These are phyloP conservation scores for Gymnocypris eckloni DNA, from an alignment of 2,797 vertebrate species.

Conservation along the genomic window DNA sequence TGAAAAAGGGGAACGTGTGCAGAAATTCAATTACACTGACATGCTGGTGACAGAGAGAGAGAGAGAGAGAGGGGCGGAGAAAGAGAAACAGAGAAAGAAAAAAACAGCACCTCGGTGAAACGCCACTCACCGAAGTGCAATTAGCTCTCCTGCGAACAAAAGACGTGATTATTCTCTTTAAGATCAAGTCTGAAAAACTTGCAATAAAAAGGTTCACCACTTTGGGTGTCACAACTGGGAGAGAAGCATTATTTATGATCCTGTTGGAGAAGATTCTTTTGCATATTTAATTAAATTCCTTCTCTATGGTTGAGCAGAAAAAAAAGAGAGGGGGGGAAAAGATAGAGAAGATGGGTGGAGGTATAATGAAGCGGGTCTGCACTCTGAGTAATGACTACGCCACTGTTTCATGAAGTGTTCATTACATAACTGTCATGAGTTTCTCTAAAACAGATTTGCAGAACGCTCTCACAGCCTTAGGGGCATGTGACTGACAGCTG, in stretches of 20 bases:
- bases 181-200: conserved; percentile 52
- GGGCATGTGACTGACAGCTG: conserved; percentile 19
- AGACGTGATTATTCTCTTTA: conserved; percentile 35
- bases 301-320: conserved; percentile 51
- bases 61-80: conserved; percentile 3
- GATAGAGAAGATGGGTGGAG: conserved; percentile 9
- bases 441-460: conserved; percentile 27
- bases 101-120: conserved; percentile 7
- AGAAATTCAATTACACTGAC: conserved; percentile 54
- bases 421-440: conserved; percentile 32
- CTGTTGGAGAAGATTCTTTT: conserved; percentile 55
- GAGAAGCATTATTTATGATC: conserved; percentile 56
- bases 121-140: conserved; percentile 42
- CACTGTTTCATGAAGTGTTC: conserved; percentile 31
- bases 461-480: background rate
- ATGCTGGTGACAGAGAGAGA: conserved; percentile 40
- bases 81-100: conserved; percentile 35
- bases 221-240: conserved; percentile 48
- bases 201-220: conserved; percentile 55
- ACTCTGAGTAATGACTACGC: conserved; percentile 28
- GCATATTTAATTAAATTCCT: conserved; percentile 70
- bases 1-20: conserved; percentile 56
- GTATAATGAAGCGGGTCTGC: conserved; percentile 49
- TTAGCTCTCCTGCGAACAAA: conserved; percentile 43
- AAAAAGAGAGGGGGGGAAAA: background rate